Evolutionary conservation across 2,888 invertebrate species (phyloP), one percentile per base, ranked within the genome.

Genomic region (Pollenia angustigena): DNA sequence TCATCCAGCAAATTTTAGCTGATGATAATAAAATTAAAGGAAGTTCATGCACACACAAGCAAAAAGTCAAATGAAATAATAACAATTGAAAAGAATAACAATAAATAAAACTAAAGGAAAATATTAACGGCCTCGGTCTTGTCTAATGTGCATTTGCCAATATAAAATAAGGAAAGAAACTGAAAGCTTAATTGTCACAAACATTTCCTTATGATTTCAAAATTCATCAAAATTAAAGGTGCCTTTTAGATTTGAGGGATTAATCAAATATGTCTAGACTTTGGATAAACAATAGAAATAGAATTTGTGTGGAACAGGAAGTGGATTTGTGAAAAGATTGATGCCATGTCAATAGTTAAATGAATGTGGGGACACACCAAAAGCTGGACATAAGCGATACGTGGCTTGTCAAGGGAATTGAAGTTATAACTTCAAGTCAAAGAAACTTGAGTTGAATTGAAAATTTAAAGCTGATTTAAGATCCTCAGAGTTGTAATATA

Each of bases 21-120:
- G 60, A 42, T 52, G 74, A 79, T 69, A 68, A 72, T 66, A 46
- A 81, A 81, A 85, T 81, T 72, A 71, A 66, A 81, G 71, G 69
- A 80, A 75, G 52, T 58, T 16, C 11, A 44, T 42, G 23, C 23
- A 60, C 50, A 48, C 50, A n/a, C 7, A 50, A n/a, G 1, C 46
- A 69, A 50, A 79, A 58, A 18, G 42, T 62, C 14, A 68, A 80
- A 68, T 74, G 68, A 74, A 74, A 74, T 62, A 72, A 66, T 72
- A 66, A 74, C 60, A 79, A 74, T 60, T n/a, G 52, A 64, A 9
- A 40, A 74, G 23, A 66, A 58, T 56, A 48, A 68, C 44, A 66
- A 46, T 56, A 52, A 52, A 1, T 23, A 56, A 75, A 75, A 75
- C n/a, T 32, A 1, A 32, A 6, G 32, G 12, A 60, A 80, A 16